A percentile compares a stretch with the other conserved stretches of the same genome.
Conservation (phyloP, 2,888 invertebrate genomes). For the Girardia tigrina region DNA sequence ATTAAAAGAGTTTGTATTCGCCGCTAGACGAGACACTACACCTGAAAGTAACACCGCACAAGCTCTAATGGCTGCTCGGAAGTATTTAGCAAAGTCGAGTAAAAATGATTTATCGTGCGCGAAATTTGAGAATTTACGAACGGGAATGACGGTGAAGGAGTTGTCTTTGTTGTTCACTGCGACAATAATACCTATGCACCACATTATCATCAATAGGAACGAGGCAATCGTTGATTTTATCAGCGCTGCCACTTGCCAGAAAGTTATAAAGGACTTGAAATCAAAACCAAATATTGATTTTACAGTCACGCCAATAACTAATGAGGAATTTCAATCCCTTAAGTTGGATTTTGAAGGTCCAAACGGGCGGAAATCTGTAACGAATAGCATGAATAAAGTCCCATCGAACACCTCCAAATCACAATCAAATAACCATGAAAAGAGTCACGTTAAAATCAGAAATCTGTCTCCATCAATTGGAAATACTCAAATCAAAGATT, state of each 20-base stretch:
- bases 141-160: not conserved
- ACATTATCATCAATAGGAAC: not conserved
- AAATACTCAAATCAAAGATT: conserved; percentile 12
- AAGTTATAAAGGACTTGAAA: not conserved
- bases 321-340: not conserved
- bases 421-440: not conserved
- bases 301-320: not conserved
- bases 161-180: not conserved
- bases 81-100: not conserved
- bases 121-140: not conserved
- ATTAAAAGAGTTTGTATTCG: not conserved
- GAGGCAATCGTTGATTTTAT: not conserved
- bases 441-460: conserved; percentile 1
- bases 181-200: not conserved
- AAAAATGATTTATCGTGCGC: not conserved
- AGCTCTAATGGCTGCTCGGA: not conserved
- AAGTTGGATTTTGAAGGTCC: not conserved
- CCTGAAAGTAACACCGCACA: not conserved
- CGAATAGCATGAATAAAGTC: not conserved
- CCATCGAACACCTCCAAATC: conserved; percentile 10
- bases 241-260: not conserved
- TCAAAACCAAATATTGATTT: not conserved
- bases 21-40: not conserved
- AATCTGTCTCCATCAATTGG: not conserved
- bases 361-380: not conserved